Evolutionary conservation across 2,797 vertebrate species (phyloP).

Genomic region (Taeniopygia guttata): DNA sequence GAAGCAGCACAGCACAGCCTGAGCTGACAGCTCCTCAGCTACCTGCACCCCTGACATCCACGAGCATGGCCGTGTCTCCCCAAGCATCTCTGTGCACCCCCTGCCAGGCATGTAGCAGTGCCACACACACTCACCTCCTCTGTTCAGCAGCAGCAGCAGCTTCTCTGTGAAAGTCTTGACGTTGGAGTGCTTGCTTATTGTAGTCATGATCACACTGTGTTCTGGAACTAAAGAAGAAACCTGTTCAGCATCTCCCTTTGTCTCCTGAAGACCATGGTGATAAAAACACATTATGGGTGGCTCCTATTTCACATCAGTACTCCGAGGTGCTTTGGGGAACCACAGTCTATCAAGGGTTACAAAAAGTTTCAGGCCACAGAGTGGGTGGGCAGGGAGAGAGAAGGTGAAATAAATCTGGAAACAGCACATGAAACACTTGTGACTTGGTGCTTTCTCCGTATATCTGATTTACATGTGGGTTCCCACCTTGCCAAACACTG

Average conservation of each 20-base stretch:
- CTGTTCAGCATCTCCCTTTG: conserved; percentile 1
- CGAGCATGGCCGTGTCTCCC: fast-evolving
- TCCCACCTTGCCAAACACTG: neutral
- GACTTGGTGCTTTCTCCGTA: neutral
- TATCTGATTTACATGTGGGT: neutral
- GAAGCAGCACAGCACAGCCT: neutral
- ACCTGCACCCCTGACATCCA: neutral
- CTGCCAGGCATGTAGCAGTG: neutral
- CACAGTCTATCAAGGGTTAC: neutral
- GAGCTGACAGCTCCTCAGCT: neutral
- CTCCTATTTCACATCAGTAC: neutral
- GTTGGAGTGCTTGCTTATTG: conserved; percentile 87
- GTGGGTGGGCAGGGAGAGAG: neutral
- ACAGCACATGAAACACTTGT: neutral
- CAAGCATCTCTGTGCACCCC: neutral
- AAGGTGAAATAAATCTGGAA: neutral
- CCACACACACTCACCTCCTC: conserved; percentile 84
- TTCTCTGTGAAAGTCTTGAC: conserved; percentile 95
- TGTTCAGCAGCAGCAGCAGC: conserved; percentile 90
- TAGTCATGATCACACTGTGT: conserved; percentile 91
- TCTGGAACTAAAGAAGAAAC: conserved; percentile 80
- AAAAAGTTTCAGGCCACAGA: neutral
- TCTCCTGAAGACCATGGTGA: neutral
- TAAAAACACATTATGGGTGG: neutral
- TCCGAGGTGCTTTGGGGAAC: neutral